Conservation (phyloP, 2,113 vertebrate species). For the Silurus meridionalis region DNA sequence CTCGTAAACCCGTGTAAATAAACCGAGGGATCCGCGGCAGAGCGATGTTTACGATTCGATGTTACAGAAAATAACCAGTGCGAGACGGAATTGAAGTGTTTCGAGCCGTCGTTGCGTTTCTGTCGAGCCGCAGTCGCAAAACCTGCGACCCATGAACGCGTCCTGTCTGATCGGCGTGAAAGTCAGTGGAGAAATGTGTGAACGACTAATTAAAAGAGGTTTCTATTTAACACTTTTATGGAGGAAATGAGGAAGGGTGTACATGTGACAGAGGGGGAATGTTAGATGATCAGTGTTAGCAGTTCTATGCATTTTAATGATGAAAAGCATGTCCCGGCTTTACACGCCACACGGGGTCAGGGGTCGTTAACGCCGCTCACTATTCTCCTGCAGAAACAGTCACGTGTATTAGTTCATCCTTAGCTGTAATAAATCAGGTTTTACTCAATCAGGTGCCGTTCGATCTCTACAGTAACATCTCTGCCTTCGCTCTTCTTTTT, state of each 20-base stretch:
- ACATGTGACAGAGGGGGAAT: not conserved
- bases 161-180: not conserved
- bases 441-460: not conserved
- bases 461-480: not conserved
- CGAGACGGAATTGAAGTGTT: too few relatives aligned
- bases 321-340: not conserved
- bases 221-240: too few relatives aligned
- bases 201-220: too few relatives aligned
- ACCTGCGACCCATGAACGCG: not conserved
- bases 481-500: not conserved
- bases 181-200: too few relatives aligned
- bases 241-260: not conserved
- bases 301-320: constrained; percentile 11
- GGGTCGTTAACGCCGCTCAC: not conserved
- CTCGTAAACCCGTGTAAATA: not conserved
- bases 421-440: too few relatives aligned
- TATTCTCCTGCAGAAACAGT: not conserved
- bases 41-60: not conserved
- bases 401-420: not conserved
- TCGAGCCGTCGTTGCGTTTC: not conserved
- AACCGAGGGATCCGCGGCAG: not conserved
- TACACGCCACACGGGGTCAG: too few relatives aligned
- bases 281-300: not conserved
- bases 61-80: constrained; percentile 1
- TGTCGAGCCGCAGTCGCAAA: not conserved